phyloP scores from a whole-genome alignment of 1,140 invertebrate genomes.

The Euglossa dilemma region DNA sequence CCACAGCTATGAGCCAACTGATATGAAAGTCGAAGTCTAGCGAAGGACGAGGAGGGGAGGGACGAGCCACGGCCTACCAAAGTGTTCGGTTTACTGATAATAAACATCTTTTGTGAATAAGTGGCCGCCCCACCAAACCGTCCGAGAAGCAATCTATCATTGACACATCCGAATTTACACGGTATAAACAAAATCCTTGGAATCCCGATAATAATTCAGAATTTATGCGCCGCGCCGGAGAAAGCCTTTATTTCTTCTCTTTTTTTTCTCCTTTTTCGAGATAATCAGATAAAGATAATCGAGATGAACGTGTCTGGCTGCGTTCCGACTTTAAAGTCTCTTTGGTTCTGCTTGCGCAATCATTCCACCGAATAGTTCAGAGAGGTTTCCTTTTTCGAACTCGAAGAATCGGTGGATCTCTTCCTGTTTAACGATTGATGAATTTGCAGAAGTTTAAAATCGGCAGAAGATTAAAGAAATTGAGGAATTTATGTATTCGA shows the following conservation, averaged over 20 bases:
- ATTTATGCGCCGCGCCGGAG: neutral
- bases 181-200: conserved; percentile 29
- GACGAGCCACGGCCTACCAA: conserved; percentile 25
- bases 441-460: no score
- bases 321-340: neutral
- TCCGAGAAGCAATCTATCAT: conserved; percentile 20
- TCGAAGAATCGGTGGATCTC: no score
- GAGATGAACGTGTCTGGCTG: no score
- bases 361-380: neutral
- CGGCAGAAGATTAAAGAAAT: no score
- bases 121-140: neutral
- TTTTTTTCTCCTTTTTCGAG: neutral
- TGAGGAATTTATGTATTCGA: no score
- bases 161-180: conserved; percentile 41
- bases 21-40: conserved; percentile 57
- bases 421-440: no score
- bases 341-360: neutral
- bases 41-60: conserved; percentile 22
- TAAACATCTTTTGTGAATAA: conserved; percentile 65
- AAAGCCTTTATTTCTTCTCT: neutral
- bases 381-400: no score
- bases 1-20: conserved; percentile 50
- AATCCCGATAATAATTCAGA: neutral
- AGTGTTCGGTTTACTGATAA: conserved; percentile 67
- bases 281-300: neutral